Base-by-base conservation (phyloP, 2,797 vertebrate species). In the Streptopelia turtur region DNA sequence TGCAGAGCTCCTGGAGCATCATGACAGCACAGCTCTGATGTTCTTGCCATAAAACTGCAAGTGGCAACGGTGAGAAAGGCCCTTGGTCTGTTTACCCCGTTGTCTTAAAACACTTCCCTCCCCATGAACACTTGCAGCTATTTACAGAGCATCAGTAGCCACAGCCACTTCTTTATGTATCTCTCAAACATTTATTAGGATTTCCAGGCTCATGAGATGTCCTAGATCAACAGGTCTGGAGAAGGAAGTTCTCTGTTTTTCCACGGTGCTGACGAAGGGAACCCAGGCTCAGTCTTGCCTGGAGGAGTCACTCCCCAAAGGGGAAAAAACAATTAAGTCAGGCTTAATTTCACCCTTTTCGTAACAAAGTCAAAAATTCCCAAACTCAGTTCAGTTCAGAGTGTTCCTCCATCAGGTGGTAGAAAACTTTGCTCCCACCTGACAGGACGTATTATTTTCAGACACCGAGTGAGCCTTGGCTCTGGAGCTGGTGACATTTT, bases 401-500 rank as follows among this genome's bases (percentile, higher is more conserved):
- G n/a, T 35, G 17, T 65, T 75, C 88, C 80, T 56, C 71, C 78
- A 74, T 52, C 63, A 94, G 91, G 71, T 56, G 68, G 55, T 63
- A 23, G 72, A 65, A 95, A 93, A 91, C 50, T 92, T 95, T 33
- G 15, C 72, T 90, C 61, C 43, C 1, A 2, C 64, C 84, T 94
- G 94, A 90, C 88, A 93, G 47, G 18, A 75, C 0, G 0, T 28
- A 83, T 89, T 93, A 92, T 89, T 93, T 93, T 89, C 83, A 94
- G 86, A 65, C 35, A 35, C 45, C 15, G 5, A 15, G 16, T 0
- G 3, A 52, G 35, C n/a, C 35, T 47, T 75, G 43, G 45, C 43
- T 75, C 81, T 21, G 37, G 47, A 89, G 83, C 49, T 75, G 45
- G 83, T 94, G 95, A 94, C 95, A 87, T 87, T 93, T 95, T 87